A percentile compares a stretch with the other conserved stretches of the same genome.
Conservation (phyloP, 2,797 vertebrate genomes). For the Mergus octosetaceus region DNA sequence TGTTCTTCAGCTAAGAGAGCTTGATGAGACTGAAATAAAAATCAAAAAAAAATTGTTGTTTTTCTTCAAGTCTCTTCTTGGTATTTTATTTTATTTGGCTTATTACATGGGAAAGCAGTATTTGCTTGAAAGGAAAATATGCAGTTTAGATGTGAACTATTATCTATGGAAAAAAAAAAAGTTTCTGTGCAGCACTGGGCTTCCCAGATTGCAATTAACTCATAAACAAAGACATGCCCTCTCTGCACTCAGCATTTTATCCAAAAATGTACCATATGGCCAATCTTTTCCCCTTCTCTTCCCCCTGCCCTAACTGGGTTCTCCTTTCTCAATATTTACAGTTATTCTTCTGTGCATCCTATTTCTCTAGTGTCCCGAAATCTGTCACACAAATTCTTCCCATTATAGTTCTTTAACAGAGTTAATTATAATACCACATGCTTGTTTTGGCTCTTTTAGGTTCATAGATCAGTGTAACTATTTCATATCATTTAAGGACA, state of each 20-base stretch:
- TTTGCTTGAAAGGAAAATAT: slow-evolving; percentile 38
- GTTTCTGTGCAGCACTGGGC: not conserved
- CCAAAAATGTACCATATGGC: not conserved
- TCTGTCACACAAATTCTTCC: not conserved
- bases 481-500: not conserved
- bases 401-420: not conserved
- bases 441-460: not conserved
- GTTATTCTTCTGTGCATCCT: not conserved
- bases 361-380: not conserved
- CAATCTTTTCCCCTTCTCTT: not conserved
- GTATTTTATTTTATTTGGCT: slow-evolving; percentile 66
- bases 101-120: slow-evolving; percentile 46
- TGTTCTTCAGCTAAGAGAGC: not conserved
- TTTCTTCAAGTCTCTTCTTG: slow-evolving; percentile 22
- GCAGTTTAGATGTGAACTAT: not conserved
- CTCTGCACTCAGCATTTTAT: not conserved
- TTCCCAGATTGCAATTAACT: not conserved
- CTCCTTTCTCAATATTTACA: not conserved
- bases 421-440: rapidly evolving
- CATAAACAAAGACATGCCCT: not conserved
- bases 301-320: not conserved
- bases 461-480: not conserved
- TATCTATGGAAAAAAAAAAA: not conserved
- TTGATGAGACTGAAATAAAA: not conserved
- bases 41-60: not conserved